Conservation (phyloP, 1,140 invertebrate species). For the Araneus ventricosus region DNA sequence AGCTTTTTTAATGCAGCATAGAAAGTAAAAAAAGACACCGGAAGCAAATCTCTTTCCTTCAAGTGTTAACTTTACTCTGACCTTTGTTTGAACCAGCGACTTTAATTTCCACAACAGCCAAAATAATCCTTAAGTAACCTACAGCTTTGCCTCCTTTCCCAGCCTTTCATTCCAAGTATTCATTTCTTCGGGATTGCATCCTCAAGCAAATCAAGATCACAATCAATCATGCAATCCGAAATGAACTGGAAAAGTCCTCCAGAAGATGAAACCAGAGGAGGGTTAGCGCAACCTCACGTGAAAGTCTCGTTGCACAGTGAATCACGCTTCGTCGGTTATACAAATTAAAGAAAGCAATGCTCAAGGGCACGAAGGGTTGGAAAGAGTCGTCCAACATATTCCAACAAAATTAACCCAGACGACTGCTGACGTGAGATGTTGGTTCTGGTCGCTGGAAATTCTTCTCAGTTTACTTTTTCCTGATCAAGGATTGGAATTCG, state of each 20-base stretch:
- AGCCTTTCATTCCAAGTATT: background rate
- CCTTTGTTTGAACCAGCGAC: background rate
- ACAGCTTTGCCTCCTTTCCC: background rate
- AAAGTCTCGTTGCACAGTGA: background rate
- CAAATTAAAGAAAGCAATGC: constrained; percentile 23
- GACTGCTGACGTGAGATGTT: background rate
- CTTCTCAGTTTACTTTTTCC: background rate
- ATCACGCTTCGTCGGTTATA: constrained; percentile 25
- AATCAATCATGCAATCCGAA: background rate
- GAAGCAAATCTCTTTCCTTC: too few relatives aligned
- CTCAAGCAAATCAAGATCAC: background rate
- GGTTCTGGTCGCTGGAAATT: background rate
- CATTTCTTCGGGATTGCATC: background rate
- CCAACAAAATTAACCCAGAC: background rate
- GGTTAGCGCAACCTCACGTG: background rate
- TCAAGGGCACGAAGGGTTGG: background rate
- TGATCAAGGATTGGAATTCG: too few relatives aligned
- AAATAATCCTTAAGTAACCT: background rate
- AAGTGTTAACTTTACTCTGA: too few relatives aligned
- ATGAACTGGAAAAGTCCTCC: too few relatives aligned
- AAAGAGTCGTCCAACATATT: constrained; percentile 13
- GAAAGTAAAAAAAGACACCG: too few relatives aligned
- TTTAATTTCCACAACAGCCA: background rate
- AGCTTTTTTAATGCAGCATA: too few relatives aligned
- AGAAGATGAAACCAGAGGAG: background rate